A percentile compares a stretch with the other conserved stretches of the same genome.
Conservation (phyloP, 2,888 invertebrate genomes). For the Adineta ricciae region DNA sequence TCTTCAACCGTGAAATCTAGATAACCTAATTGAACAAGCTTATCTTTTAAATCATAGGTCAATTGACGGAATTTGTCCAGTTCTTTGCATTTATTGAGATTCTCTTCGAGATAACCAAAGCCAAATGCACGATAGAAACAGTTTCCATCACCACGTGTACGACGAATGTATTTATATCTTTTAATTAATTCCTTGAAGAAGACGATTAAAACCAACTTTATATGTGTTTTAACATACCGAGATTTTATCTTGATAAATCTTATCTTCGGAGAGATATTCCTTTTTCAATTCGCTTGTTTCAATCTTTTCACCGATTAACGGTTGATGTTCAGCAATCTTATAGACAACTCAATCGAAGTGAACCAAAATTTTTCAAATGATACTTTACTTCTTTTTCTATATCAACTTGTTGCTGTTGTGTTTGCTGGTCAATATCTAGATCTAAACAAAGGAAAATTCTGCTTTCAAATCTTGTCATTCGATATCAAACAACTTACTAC, state of each 20-base stretch:
- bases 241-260: background rate
- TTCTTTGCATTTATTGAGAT: slow-evolving; percentile 15
- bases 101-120: slow-evolving; percentile 77
- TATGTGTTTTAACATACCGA: background rate
- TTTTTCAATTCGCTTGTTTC: background rate
- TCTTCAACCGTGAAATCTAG: slow-evolving; percentile 87
- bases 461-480: too few relatives aligned
- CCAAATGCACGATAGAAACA: slow-evolving; percentile 93
- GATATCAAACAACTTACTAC: background rate
- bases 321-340: background rate
- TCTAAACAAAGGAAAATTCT: background rate
- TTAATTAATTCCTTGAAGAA: slow-evolving; percentile 5
- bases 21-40: slow-evolving; percentile 34
- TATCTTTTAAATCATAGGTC: slow-evolving; percentile 14
- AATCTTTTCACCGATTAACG: background rate
- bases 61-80: slow-evolving; percentile 60
- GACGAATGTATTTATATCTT: slow-evolving; percentile 56
- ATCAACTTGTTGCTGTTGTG: background rate
- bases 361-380: background rate
- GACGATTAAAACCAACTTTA: background rate
- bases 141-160: slow-evolving; percentile 90
- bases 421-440: background rate
- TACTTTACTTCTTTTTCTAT: background rate
- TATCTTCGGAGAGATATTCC: background rate
- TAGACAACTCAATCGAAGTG: background rate